Conservation (phyloP, 2,113 vertebrate genomes). For the Tauraco erythrolophus region DNA sequence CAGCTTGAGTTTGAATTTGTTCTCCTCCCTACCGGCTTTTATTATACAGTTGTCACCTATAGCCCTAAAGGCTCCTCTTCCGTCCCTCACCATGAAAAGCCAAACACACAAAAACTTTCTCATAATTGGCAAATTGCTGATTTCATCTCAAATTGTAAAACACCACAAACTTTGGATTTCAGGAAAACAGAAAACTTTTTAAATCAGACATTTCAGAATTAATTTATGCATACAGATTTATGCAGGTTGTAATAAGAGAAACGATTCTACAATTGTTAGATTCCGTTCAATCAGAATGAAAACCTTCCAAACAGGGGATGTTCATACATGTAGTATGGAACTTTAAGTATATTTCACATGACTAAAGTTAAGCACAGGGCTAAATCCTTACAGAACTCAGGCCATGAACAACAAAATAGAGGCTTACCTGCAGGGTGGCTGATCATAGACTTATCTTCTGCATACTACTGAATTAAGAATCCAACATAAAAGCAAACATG, state of each 20-base stretch:
- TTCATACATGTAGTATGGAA: not conserved
- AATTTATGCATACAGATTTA: not conserved
- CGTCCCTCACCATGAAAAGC: not conserved
- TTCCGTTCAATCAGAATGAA: not conserved
- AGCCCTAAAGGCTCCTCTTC: not conserved
- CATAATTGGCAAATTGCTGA: not conserved
- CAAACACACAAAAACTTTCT: not conserved
- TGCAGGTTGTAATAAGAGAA: not conserved
- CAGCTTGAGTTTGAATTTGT: not conserved
- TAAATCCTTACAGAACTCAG: not conserved
- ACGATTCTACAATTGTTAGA: not conserved
- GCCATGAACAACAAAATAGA: not conserved
- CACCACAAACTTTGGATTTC: not conserved
- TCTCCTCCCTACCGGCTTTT: not conserved
- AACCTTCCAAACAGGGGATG: not conserved
- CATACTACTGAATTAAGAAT: not conserved
- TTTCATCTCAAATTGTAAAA: not conserved
- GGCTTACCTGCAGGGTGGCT: not conserved
- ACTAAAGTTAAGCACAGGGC: not conserved
- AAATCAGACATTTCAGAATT: not conserved
- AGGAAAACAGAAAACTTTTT: not conserved
- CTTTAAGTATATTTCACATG: not conserved
- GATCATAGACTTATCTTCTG: not conserved
- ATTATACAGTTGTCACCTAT: not conserved
- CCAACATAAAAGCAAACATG: not conserved